Conservation (phyloP, 2,113 vertebrate species). For the Sisor rabdophorus region DNA sequence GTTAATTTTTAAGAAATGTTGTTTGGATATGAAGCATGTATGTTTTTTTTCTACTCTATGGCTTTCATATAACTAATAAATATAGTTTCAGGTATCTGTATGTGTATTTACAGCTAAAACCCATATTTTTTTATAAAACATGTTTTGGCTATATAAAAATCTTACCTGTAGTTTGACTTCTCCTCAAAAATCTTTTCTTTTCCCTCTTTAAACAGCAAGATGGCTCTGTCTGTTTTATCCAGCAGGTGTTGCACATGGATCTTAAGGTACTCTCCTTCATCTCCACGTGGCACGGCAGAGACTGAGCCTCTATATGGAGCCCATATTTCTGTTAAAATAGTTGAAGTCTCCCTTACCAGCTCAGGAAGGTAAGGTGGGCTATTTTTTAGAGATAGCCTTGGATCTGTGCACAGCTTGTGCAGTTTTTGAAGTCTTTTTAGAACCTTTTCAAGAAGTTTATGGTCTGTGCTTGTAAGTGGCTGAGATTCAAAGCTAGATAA, state of each 20-base stretch:
- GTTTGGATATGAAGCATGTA: not conserved
- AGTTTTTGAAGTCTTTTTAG: conserved; percentile 68
- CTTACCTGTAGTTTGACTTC: conserved; percentile 72
- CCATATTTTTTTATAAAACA: not conserved
- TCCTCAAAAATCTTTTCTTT: conserved; percentile 74
- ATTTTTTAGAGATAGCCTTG: conserved; percentile 61
- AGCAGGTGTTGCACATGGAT: conserved; percentile 73
- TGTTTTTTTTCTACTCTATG: not conserved
- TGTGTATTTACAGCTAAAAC: not conserved
- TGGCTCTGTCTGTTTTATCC: conserved; percentile 70
- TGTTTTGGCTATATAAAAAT: not conserved
- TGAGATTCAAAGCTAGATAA: conserved; percentile 12
- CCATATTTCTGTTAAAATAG: conserved; percentile 64
- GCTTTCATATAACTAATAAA: not conserved
- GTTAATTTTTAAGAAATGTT: not conserved
- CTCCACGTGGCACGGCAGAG: conserved; percentile 29
- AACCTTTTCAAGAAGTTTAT: conserved; percentile 59
- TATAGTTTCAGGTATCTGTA: not conserved
- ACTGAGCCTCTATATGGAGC: conserved; percentile 51
- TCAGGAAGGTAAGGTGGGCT: conserved; percentile 76
- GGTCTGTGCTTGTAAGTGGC: conserved; percentile 46
- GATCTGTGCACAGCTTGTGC: conserved; percentile 57
- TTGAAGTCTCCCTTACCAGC: conserved; percentile 62
- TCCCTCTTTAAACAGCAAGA: conserved; percentile 69
- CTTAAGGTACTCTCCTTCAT: conserved; percentile 65